Conservation (phyloP, 92 coral and sea anemone species). For the Blastomussa wellsi region DNA sequence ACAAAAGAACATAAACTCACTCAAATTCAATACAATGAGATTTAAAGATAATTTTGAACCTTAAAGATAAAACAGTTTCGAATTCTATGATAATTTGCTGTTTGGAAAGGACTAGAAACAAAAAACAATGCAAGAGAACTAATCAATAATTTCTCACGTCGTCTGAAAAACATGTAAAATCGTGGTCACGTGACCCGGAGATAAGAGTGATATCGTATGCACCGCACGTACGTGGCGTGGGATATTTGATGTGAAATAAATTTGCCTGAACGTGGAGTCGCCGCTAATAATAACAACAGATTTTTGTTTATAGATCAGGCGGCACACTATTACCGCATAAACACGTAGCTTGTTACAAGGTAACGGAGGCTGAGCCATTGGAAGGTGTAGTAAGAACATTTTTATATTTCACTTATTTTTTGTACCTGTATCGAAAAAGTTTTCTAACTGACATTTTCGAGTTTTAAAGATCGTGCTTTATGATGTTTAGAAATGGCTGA, state of each 20-base stretch:
- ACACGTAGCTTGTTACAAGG: background rate
- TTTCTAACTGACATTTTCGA: background rate
- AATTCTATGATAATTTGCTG: background rate
- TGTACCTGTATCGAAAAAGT: background rate
- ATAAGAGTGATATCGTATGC: background rate
- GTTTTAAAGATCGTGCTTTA: background rate
- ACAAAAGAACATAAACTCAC: background rate
- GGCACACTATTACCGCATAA: background rate
- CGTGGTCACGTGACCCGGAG: constrained; percentile 1
- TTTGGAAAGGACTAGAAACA: background rate
- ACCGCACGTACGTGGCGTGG: constrained; percentile 6
- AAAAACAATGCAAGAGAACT: background rate
- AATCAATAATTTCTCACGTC: background rate
- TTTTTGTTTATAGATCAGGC: background rate
- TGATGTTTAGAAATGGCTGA: background rate
- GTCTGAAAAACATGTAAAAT: background rate
- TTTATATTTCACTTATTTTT: background rate
- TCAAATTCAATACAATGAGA: background rate
- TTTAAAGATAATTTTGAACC: background rate
- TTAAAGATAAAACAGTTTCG: background rate
- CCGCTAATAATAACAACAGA: background rate
- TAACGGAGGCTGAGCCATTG: background rate
- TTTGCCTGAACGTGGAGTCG: background rate
- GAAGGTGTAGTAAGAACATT: background rate
- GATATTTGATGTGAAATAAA: background rate